Evolutionary conservation across 1,140 invertebrate species (phyloP).

Genomic region (Gryllus bimaculatus): DNA sequence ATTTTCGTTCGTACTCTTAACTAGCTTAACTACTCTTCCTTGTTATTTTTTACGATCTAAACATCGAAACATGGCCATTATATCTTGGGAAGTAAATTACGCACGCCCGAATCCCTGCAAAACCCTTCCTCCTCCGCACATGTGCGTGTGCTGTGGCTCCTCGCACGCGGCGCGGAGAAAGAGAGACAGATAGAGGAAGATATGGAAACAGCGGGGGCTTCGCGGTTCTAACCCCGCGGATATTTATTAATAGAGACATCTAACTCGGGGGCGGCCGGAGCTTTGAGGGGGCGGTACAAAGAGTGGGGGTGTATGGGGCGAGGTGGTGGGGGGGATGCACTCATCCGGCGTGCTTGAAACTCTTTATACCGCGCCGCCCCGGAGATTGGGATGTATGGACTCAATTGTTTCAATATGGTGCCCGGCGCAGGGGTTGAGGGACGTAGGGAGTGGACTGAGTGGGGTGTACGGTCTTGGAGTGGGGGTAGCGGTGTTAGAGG

Average conservation of each 20-base stretch:
- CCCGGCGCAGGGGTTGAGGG: neutral
- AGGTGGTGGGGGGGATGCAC: no score
- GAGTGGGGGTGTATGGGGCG: neutral
- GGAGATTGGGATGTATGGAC: slow-evolving; percentile 7
- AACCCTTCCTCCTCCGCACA: neutral
- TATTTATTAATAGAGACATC: neutral
- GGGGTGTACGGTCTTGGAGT: neutral
- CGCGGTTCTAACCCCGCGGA: neutral
- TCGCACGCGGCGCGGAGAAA: neutral
- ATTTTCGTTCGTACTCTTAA: neutral
- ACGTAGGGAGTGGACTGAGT: neutral
- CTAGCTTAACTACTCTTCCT: slow-evolving; percentile 1
- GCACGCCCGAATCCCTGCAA: neutral
- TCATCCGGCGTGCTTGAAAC: no score
- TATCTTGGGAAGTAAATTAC: neutral
- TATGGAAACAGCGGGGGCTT: no score
- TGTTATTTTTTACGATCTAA: slow-evolving; percentile 6
- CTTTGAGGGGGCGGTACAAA: neutral
- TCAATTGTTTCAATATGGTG: slow-evolving; percentile 15
- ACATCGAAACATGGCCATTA: slow-evolving; percentile 1
- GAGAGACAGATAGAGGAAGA: neutral
- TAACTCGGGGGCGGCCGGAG: neutral
- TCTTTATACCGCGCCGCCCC: neutral
- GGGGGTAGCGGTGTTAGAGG: neutral
- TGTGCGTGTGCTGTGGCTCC: neutral